These are phyloP conservation scores for Eucriotettix oculatus DNA, from an alignment of 2,888 invertebrate species.

Conservation along the genomic window DNA sequence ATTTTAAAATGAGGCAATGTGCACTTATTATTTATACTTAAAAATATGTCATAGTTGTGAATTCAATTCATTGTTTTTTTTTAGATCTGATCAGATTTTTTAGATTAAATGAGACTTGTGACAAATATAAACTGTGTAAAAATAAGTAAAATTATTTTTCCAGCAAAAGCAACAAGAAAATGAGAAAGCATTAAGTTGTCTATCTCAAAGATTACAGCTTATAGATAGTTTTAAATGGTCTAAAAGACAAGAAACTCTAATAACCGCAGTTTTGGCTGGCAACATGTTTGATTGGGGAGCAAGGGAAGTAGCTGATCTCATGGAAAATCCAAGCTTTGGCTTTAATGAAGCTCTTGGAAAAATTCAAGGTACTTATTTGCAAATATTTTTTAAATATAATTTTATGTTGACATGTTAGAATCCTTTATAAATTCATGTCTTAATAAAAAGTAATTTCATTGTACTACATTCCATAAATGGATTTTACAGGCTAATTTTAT, in stretches of 20 bases:
- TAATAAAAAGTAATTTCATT: no score
- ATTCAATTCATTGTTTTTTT: no score
- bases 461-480: no score
- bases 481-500: no score
- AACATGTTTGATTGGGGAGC: constrained; percentile 99
- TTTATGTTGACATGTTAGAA: no score
- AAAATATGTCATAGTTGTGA: no score
- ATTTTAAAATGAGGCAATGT: no score
- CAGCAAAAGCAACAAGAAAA: constrained; percentile 82
- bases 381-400: neutral
- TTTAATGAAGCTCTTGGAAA: constrained; percentile 65
- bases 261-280: constrained; percentile 47
- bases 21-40: no score
- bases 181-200: constrained; percentile 52
- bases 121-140: no score
- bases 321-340: constrained; percentile 63
- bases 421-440: no score
- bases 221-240: constrained; percentile 47
- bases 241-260: constrained; percentile 27
- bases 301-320: constrained; percentile 67
- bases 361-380: constrained; percentile 43
- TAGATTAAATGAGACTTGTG: no score
- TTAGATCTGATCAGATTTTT: no score
- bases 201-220: constrained; percentile 46
- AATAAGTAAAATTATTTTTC: neutral